Base-by-base conservation (phyloP, 2,797 vertebrate genomes). In the Danio albolineatus region DNA sequence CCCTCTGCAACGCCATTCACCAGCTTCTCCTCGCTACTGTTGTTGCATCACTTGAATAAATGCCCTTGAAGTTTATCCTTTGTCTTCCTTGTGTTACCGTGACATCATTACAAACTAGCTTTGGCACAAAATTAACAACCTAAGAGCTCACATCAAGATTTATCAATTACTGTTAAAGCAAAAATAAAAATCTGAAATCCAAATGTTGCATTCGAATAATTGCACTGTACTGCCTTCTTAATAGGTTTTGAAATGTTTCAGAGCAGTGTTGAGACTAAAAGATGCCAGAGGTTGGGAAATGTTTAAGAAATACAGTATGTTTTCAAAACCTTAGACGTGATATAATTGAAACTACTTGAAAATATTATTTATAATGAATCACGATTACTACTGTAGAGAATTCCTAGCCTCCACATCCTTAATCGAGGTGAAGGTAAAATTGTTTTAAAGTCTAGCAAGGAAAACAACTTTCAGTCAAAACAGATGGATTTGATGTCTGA, bases 401-500 rank as follows among this genome's bases (percentile, higher is more conserved):
- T 38, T 61, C 28, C 14, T 10, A 61, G 16, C 43, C 10, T 60
- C 16, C 13, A 7, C 38, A 13, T 66, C 51, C 49, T 17, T 64
- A 56, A 36, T 19, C 12, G 13, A 82, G 56, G 44, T 54, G 39
- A 66, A 71, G 81, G 71, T 65, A 28, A 65, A 57, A 91, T 86
- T 77, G 82, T 85, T 87, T 80, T 82, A 86, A 41, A 82, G 41
- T 46, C 56, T 75, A 49, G 12, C 65, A 70, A 82, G 78, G 78
- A 86, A 90, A 87, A 44, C 79, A 87, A 78, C 78, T 80, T 83
- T 85, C 14, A 82, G 89, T 88, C 87, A 90, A 84, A 90, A 89
- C 86, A 91, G 89, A 91, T 88, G 83, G 86, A 91, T 91, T 85
- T 88, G 86, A 89, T 91, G 89, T 91, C 88, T 87, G 88, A 82